phyloP scores from a whole-genome alignment of 1,140 invertebrate species.

The Macrosteles quadrilineatus region DNA sequence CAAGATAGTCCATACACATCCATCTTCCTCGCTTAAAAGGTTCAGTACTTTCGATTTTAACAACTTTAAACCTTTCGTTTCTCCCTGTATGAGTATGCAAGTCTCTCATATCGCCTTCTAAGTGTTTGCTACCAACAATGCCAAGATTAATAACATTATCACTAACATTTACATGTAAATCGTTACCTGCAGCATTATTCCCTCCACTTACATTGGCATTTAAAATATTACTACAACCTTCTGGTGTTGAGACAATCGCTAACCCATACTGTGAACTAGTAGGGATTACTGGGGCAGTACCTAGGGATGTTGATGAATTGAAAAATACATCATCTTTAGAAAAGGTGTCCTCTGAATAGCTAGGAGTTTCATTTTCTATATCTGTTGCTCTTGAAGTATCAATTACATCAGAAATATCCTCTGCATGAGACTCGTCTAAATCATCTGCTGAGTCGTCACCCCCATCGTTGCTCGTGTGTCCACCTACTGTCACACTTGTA shows the following conservation, averaged over 20 bases:
- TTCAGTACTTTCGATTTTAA: conserved; percentile 94
- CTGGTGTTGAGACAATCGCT: conserved; percentile 66
- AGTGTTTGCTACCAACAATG: conserved; percentile 55
- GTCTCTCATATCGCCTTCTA: conserved; percentile 65
- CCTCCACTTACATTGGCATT: conserved; percentile 48
- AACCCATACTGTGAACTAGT: conserved; percentile 81
- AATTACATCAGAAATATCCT: conserved; percentile 65
- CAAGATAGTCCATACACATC: conserved; percentile 94
- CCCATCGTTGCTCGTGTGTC: conserved; percentile 76
- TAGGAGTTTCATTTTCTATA: conserved; percentile 79
- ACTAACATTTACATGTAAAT: conserved; percentile 62
- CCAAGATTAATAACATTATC: conserved; percentile 57
- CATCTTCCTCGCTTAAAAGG: conserved; percentile 91
- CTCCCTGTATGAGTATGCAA: conserved; percentile 67
- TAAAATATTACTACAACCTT: conserved; percentile 35
- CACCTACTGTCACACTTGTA: conserved; percentile 81
- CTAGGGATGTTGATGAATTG: conserved; percentile 71
- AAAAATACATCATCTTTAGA: conserved; percentile 81
- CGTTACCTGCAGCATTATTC: conserved; percentile 55
- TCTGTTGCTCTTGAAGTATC: conserved; percentile 80
- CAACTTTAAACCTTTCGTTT: conserved; percentile 91
- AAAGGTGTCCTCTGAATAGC: conserved; percentile 81
- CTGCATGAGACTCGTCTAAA: conserved; percentile 89
- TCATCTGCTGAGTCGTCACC: conserved; percentile 92
- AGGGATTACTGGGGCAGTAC: conserved; percentile 77